Evolutionary conservation across 2,888 invertebrate genomes (phyloP), one percentile per base, ranked within the genome.

Genomic region (Phyto melanocephala): DNA sequence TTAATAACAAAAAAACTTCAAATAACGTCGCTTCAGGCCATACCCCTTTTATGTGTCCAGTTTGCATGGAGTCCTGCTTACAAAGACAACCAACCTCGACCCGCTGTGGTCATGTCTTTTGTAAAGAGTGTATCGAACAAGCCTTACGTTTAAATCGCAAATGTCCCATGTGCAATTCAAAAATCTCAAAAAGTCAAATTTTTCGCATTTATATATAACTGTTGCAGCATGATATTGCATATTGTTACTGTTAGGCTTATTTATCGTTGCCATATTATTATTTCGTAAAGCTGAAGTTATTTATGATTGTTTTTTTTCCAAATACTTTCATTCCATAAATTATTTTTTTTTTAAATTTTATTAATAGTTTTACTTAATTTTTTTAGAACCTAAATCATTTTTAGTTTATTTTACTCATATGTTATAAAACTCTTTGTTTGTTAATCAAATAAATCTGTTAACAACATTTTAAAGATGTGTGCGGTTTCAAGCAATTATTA

Each of bases 91-190:
- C 89, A 0, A 86, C 85, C 3, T 80, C 87, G 0, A 89, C 89
- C 4, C 81, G 85, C 28, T 89, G 89, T 65, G 89, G 89, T 0
- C 89, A 89, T 58, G 84, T 89, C 0, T 89, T 87, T 47, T 89
- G 89, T 22, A 82, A 85, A 1, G 10, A 0, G 0, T 89, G 89
- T 68, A 87, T 89, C 5, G 52, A 72, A 11, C 3, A 76, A 10
- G 86, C 86, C 2, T 42, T 86, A 5, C 74, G 63, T 0, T 0
- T 76, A 5, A 84, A 83, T 0, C 85, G 80, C 17, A 90, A 88
- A 15, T 89, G 89, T 15, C 89, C 89, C 0, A 63, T 90, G 52
- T 89, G 89, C 42, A 89, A 89, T 40, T 86, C 84, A 13, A 88
- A 85, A 54, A 6, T 87, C 0, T 63, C 33, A 0, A 20, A 3